Evolutionary conservation across 2,113 vertebrate species (phyloP), one percentile per base, ranked within the genome.

Genomic region (Montifringilla adamsi): DNA sequence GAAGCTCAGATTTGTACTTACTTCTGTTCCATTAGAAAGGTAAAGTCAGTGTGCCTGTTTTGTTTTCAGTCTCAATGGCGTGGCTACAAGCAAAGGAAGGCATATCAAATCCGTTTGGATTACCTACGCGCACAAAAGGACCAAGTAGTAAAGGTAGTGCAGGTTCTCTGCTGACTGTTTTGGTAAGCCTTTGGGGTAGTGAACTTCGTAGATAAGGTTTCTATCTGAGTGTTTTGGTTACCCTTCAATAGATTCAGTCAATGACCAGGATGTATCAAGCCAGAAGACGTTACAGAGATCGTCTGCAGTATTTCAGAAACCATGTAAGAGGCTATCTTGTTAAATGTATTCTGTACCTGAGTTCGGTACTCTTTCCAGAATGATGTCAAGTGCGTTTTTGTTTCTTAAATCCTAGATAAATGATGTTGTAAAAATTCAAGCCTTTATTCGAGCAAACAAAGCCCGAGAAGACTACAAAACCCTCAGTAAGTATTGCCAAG

Each of bases 381-480:
- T 59, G 35, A 88, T 15, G 35, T 50, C 31, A 63, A 63, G 31
- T 59, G 31, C 5, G 60, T 50, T 85, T 52, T 75, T 78, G 31
- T 81, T 90, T 90, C 79, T 79, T 88, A 4, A 84, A 96, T 63
- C 95, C 77, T 94, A 99, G 99, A 99, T 99, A 93, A 95, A 98
- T 46, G 98, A 99, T 19, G 98, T 99, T 93, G 96, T 99, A 95
- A 99, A 99, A 98, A 99, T 99, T 94, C 99, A 99, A 97, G 99
- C 99, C 21, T 99, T 99, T 88, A 99, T 99, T 75, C 98, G 99
- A 96, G 99, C 99, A 80, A 99, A 99, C 98, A 99, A 99, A 97
- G 99, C 99, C 47, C 98, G 99, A 76, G 99, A 99, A 49, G 99
- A 99, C 97, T 99, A 99, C 98, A 99, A 99, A 98, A 99, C 99